These are phyloP conservation scores for Drosophila auraria DNA, from an alignment of 1,140 invertebrate species.

Conservation along the genomic window DNA sequence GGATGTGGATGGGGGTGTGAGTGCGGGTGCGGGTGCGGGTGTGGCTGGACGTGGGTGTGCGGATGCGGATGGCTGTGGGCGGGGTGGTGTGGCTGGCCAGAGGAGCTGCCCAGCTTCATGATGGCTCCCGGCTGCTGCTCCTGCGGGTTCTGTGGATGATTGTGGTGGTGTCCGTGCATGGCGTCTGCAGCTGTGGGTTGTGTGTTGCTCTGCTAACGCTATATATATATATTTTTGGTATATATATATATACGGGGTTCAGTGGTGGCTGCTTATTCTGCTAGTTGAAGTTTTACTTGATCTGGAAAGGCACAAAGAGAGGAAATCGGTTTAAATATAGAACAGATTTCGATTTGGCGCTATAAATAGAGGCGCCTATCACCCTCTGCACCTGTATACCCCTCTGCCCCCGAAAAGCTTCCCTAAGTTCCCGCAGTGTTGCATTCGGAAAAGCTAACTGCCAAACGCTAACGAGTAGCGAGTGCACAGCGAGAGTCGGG, in stretches of 20 bases:
- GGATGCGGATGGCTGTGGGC: conserved; percentile 42
- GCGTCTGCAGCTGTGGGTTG: conserved; percentile 45
- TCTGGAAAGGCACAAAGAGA: conserved; percentile 52
- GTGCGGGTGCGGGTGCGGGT: conserved; percentile 35
- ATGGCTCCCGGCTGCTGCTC: conserved; percentile 46
- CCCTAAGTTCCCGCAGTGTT: conserved; percentile 40
- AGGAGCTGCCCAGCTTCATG: conserved; percentile 38
- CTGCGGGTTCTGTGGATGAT: conserved; percentile 54
- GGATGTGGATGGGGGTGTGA: conserved; percentile 39
- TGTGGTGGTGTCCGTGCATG: conserved; percentile 75
- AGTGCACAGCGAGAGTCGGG: conserved; percentile 19
- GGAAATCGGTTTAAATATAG: conserved; percentile 17
- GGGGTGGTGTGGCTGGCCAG: conserved; percentile 36
- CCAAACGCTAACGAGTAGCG: conserved; percentile 38
- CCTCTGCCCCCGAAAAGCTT: conserved; percentile 26
- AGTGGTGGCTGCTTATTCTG: conserved; percentile 54
- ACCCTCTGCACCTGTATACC: conserved; percentile 10
- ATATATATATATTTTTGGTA: conserved; percentile 33
- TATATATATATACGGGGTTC: conserved; percentile 26
- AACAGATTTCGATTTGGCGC: conserved; percentile 33
- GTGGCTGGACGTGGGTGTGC: conserved; percentile 32
- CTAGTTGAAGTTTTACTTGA: conserved; percentile 74
- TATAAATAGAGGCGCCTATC: conserved; percentile 35
- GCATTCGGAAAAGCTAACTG: conserved; percentile 64
- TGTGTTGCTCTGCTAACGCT: conserved; percentile 27